Conservation (phyloP, 2,113 vertebrate species). For the Scopus umbretta region DNA sequence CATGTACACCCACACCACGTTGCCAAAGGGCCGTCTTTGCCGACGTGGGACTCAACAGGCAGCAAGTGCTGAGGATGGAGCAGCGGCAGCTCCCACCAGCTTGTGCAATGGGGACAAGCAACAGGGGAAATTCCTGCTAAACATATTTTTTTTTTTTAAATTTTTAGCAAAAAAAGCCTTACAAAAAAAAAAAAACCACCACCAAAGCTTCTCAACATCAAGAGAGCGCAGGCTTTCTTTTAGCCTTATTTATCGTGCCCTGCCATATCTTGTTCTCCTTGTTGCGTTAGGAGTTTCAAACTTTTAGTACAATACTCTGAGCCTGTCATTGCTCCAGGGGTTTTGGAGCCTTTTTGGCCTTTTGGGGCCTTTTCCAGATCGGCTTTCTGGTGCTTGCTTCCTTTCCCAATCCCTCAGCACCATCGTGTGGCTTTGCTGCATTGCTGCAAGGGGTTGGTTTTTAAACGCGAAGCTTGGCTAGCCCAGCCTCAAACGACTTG, state of each 20-base stretch:
- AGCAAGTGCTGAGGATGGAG: background rate
- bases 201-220: background rate
- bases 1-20: fast-evolving
- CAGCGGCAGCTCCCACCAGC: background rate
- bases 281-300: no score
- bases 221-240: background rate
- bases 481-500: fast-evolving
- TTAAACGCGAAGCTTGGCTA: background rate
- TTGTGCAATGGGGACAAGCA: background rate
- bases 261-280: background rate
- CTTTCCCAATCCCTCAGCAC: background rate
- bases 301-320: background rate
- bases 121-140: background rate
- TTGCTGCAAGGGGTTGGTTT: background rate
- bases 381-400: no score
- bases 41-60: fast-evolving
- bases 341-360: no score
- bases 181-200: no score
- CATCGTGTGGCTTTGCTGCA: background rate
- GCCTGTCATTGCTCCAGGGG: no score
- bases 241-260: fast-evolving
- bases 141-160: no score
- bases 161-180: background rate
- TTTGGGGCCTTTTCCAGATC: no score
- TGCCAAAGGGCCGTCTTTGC: background rate